Percentiles rank a stretch among this genome's conserved stretches.
These are phyloP conservation scores for Aythya baeri DNA, from an alignment of 2,113 vertebrate genomes.

Conservation along the genomic window DNA sequence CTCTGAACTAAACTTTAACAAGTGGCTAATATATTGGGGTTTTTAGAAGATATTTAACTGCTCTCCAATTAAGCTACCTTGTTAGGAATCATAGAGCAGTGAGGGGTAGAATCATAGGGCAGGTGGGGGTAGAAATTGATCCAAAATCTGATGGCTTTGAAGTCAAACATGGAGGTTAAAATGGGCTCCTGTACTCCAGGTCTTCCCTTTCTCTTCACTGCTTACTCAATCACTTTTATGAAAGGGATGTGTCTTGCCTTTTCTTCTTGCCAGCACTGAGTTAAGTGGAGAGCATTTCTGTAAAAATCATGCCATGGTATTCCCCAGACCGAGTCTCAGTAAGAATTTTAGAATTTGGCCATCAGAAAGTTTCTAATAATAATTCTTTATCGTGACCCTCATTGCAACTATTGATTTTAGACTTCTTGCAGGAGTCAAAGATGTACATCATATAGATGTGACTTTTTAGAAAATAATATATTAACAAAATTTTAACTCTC, in stretches of 20 bases:
- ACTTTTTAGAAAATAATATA: not conserved
- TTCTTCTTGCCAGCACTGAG: not conserved
- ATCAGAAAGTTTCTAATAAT: not conserved
- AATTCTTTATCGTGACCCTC: not conserved
- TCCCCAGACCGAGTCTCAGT: not conserved
- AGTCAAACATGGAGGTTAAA: not conserved
- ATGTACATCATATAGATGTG: not conserved
- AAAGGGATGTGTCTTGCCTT: not conserved
- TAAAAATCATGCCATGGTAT: not conserved
- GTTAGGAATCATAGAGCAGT: not conserved
- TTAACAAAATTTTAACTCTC: not conserved
- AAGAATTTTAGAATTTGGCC: not conserved
- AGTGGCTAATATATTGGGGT: fast-evolving
- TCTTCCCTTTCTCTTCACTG: not conserved
- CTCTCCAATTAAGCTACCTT: not conserved
- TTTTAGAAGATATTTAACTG: not conserved
- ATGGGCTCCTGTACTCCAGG: fast-evolving
- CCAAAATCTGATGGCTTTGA: not conserved
- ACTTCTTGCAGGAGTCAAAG: not conserved
- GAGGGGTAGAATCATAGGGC: not conserved
- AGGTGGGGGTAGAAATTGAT: not conserved
- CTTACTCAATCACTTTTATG: not conserved
- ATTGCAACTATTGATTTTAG: not conserved
- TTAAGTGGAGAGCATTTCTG: not conserved
- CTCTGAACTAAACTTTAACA: not conserved